Conservation (phyloP, 2,113 vertebrate species). For the Siphamia tubifer region DNA sequence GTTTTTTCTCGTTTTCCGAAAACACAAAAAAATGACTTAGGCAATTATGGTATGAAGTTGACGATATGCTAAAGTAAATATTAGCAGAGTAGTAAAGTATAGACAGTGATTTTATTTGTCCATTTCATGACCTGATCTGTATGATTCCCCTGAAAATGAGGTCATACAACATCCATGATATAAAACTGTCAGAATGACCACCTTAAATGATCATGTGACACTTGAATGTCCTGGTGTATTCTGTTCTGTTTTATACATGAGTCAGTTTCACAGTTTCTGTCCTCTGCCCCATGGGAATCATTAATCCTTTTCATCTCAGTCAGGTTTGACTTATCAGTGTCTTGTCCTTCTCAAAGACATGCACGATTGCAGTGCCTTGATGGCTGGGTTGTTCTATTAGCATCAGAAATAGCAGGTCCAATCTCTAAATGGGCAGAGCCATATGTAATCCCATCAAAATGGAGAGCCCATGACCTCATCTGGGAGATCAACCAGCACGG, state of each 20-base stretch:
- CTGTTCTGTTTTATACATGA: background rate
- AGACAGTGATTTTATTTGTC: too few relatives aligned
- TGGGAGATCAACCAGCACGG: slow-evolving; percentile 57
- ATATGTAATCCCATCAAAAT: slow-evolving; percentile 79
- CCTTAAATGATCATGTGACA: too few relatives aligned
- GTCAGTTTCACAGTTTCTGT: background rate
- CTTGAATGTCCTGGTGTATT: background rate
- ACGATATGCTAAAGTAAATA: too few relatives aligned
- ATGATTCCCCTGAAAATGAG: too few relatives aligned
- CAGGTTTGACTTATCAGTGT: slow-evolving; percentile 38
- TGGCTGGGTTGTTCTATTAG: slow-evolving; percentile 59
- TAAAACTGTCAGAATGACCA: too few relatives aligned
- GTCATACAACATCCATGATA: too few relatives aligned
- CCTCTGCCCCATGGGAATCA: background rate
- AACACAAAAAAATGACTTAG: too few relatives aligned
- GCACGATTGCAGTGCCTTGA: slow-evolving; percentile 14
- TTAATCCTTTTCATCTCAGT: slow-evolving; percentile 19
- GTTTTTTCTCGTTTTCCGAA: too few relatives aligned
- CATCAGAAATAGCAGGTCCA: slow-evolving; percentile 69
- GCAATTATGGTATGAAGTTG: too few relatives aligned
- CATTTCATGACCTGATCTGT: too few relatives aligned
- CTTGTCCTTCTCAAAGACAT: slow-evolving; percentile 52
- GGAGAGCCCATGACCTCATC: slow-evolving; percentile 74
- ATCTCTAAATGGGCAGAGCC: slow-evolving; percentile 75
- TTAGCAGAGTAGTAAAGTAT: too few relatives aligned